Conservation (phyloP, 2,888 invertebrate species). For the Silvanus unidentatus region DNA sequence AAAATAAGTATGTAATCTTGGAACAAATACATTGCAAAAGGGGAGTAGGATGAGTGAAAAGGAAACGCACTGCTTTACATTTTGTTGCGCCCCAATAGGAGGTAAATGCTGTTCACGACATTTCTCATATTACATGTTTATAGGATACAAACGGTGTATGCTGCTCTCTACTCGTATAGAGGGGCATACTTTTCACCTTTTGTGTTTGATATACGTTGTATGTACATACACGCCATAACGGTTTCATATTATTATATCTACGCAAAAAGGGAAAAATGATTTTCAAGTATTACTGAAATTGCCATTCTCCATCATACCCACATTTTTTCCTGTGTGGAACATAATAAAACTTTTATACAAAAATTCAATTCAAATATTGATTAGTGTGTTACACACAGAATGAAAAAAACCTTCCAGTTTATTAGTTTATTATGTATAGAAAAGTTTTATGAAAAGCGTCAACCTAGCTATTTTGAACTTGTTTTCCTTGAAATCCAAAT, state of each 20-base stretch:
- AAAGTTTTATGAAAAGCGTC: neutral
- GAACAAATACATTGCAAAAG: neutral
- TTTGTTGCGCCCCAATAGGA: conserved; percentile 16
- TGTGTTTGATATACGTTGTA: conserved; percentile 19
- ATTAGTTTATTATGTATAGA: neutral
- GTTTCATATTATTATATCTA: neutral
- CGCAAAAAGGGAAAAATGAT: too few relatives aligned
- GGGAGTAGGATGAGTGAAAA: conserved; percentile 9
- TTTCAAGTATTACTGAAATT: too few relatives aligned
- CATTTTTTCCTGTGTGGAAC: too few relatives aligned
- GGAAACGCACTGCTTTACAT: conserved; percentile 13
- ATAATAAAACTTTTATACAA: too few relatives aligned
- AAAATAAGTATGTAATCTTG: conserved; percentile 1
- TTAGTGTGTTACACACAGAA: too few relatives aligned
- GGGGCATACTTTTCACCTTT: conserved; percentile 24
- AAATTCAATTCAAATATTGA: too few relatives aligned
- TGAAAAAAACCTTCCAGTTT: too few relatives aligned
- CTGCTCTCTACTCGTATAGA: too few relatives aligned
- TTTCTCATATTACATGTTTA: conserved; percentile 30
- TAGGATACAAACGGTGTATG: conserved; percentile 12
- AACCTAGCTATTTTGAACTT: neutral
- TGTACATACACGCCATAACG: neutral
- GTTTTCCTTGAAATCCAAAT: too few relatives aligned
- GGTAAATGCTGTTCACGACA: conserved; percentile 26
- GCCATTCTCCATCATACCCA: too few relatives aligned